Conservation (phyloP, 2,113 vertebrate species). For the Campylomormyrus tamandua region DNA sequence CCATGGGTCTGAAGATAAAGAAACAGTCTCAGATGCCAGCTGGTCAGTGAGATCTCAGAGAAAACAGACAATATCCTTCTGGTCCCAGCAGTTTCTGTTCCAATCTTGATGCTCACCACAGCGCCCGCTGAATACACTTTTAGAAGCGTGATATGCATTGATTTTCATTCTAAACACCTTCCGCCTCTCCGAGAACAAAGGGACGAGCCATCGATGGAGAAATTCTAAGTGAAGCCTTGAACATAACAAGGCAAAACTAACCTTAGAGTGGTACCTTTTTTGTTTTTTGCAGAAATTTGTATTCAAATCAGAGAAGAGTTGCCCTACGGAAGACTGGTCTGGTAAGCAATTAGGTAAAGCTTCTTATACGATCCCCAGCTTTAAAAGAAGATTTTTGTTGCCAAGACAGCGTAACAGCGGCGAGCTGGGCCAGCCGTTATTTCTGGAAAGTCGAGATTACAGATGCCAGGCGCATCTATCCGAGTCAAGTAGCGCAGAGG, state of each 20-base stretch:
- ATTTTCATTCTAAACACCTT: neutral
- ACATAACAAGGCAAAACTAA: conserved; percentile 7
- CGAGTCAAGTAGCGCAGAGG: neutral
- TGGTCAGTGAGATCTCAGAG: neutral
- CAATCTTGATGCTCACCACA: neutral
- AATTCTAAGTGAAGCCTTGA: neutral
- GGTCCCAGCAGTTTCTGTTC: neutral
- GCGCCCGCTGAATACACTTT: neutral
- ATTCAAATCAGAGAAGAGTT: conserved; percentile 15
- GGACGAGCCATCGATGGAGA: neutral
- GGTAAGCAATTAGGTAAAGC: conserved; percentile 20
- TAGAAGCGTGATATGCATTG: neutral
- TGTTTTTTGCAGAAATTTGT: conserved; percentile 7
- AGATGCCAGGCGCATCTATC: neutral
- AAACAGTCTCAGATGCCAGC: neutral
- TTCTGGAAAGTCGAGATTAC: conserved; percentile 14
- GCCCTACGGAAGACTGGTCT: conserved; percentile 15
- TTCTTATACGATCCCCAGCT: neutral
- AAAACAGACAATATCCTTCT: neutral
- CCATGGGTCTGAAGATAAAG: neutral
- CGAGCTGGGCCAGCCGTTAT: neutral
- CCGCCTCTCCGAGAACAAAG: neutral
- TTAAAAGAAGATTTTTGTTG: conserved; percentile 18
- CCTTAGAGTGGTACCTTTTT: neutral
- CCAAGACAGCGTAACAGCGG: conserved; percentile 16